phyloP scores from a whole-genome alignment of 2,113 vertebrate genomes.

The Channa maculata region DNA sequence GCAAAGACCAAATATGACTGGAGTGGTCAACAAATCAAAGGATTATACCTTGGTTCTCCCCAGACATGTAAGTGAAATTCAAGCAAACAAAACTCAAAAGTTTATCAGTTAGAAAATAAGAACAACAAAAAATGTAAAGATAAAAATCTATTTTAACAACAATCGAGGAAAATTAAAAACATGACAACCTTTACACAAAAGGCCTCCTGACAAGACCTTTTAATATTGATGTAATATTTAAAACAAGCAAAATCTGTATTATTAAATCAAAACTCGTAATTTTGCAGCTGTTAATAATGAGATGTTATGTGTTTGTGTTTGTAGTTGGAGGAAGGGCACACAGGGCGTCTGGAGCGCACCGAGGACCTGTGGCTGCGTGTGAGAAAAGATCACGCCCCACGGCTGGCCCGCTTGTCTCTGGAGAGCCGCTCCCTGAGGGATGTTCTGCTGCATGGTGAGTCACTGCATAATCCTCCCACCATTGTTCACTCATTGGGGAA shows the following conservation, averaged over 20 bases:
- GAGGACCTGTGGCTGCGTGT: conserved; percentile 97
- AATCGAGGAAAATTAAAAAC: too few relatives aligned
- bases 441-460: conserved; percentile 90
- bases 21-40: too few relatives aligned
- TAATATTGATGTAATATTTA: too few relatives aligned
- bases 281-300: not conserved
- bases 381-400: conserved; percentile 95
- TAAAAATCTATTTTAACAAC: too few relatives aligned
- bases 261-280: not conserved
- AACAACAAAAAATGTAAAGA: too few relatives aligned
- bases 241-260: not conserved
- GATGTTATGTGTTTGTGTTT: conserved; percentile 22
- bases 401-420: conserved; percentile 93
- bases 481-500: not conserved
- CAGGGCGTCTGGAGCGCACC: conserved; percentile 94
- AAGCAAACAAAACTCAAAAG: too few relatives aligned
- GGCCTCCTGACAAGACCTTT: too few relatives aligned
- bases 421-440: conserved; percentile 97
- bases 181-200: too few relatives aligned
- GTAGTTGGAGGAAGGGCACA: conserved; percentile 95
- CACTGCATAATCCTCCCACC: not conserved
- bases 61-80: too few relatives aligned
- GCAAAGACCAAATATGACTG: too few relatives aligned
- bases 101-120: too few relatives aligned
- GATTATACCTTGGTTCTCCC: too few relatives aligned